These are phyloP conservation scores for Andrena trimmerana DNA, from an alignment of 2,888 invertebrate genomes.

Conservation along the genomic window DNA sequence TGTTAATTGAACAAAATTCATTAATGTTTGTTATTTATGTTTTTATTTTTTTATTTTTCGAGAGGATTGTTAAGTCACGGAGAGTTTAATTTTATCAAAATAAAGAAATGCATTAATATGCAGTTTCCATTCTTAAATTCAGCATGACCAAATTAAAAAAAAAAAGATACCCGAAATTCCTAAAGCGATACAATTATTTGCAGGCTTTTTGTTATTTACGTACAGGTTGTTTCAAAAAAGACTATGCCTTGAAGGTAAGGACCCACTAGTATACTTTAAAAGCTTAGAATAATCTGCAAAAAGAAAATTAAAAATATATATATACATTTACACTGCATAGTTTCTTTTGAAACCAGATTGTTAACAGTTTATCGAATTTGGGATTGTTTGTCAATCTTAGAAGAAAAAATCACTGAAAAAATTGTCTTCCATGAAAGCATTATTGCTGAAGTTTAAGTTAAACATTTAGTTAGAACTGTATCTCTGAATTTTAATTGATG, in stretches of 20 bases:
- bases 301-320: neutral
- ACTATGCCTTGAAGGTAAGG: conserved; percentile 48
- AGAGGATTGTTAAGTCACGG: neutral
- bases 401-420: neutral
- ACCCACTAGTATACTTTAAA: conserved; percentile 22
- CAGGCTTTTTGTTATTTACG: conserved; percentile 44
- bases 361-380: conserved; percentile 26
- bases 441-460: neutral
- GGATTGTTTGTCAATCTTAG: conserved; percentile 41
- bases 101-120: neutral
- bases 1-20: no score
- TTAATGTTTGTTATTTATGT: neutral
- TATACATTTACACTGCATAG: conserved; percentile 30
- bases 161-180: neutral
- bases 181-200: conserved; percentile 45
- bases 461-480: neutral
- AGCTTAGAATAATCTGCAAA: conserved; percentile 4
- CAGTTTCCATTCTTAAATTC: conserved; percentile 22
- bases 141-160: conserved; percentile 38
- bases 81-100: no score
- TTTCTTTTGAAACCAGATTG: conserved; percentile 32
- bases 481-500: neutral
- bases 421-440: neutral
- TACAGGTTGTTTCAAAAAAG: conserved; percentile 50
- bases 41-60: neutral